A percentile compares a stretch with the other conserved stretches of the same genome.
Evolutionary conservation across 2,113 vertebrate genomes (phyloP).

Genomic region (Leucosticte australis): DNA sequence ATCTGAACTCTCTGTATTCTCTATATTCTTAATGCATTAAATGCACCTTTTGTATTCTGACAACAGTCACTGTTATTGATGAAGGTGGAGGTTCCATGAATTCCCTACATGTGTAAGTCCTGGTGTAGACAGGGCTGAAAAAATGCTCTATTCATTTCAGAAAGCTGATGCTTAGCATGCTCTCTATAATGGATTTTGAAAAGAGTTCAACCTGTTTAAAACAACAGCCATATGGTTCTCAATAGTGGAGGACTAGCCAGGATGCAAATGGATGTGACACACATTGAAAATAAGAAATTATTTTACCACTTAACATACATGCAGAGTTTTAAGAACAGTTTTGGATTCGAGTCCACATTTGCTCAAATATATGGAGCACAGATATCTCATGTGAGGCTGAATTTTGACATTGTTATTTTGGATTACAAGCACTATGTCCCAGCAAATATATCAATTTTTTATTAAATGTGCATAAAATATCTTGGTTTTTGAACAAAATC

Average conservation of each 20-base stretch:
- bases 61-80: neutral
- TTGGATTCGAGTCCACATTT: neutral
- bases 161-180: neutral
- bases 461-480: neutral
- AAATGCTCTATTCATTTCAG: neutral
- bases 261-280: slow-evolving; percentile 6
- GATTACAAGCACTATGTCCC: neutral
- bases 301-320: neutral
- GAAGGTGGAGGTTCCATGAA: neutral
- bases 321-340: neutral
- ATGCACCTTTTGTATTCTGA: neutral
- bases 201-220: slow-evolving; percentile 31
- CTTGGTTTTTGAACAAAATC: accelerated
- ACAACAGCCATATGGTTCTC: slow-evolving; percentile 42
- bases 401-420: neutral
- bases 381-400: neutral
- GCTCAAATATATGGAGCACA: neutral
- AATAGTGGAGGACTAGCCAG: neutral
- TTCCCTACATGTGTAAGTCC: neutral
- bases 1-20: neutral
- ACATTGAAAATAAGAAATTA: slow-evolving; percentile 13
- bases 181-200: slow-evolving; percentile 33
- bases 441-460: neutral
- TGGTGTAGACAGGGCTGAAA: neutral
- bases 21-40: neutral